phyloP scores from a whole-genome alignment of 2,113 vertebrate genomes.

The Canis aureus region DNA sequence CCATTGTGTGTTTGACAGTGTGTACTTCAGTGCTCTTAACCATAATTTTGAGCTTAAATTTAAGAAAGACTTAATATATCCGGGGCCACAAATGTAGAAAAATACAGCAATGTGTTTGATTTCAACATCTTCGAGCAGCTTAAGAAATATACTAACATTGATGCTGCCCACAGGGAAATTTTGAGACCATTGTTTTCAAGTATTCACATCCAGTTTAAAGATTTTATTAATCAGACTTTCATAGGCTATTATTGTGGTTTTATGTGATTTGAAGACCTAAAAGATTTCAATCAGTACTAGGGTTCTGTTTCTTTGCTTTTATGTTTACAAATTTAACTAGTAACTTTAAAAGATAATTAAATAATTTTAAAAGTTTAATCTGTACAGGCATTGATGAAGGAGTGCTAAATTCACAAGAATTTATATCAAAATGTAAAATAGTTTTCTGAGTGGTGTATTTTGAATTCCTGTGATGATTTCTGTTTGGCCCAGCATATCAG shows the following conservation, averaged over 20 bases:
- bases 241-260: not conserved
- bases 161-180: not conserved
- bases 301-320: conserved; percentile 36
- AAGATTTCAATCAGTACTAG: not conserved
- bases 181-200: not conserved
- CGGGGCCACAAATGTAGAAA: conserved; percentile 25
- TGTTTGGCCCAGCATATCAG: not conserved
- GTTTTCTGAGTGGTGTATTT: not conserved
- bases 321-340: not conserved
- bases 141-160: not conserved
- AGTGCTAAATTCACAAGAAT: not conserved
- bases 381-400: not conserved
- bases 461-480: conserved; percentile 39
- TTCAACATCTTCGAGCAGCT: not conserved
- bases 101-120: not conserved
- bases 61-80: conserved; percentile 67
- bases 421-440: not conserved
- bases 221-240: not conserved
- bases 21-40: conserved; percentile 58
- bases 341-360: not conserved
- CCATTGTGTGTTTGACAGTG: not conserved
- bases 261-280: not conserved
- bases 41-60: conserved; percentile 33
- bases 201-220: not conserved
- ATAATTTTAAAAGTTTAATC: not conserved